Evolutionary conservation across 23 tunicate genomes (phyloP).

Genomic region (Diplosoma virens): DNA sequence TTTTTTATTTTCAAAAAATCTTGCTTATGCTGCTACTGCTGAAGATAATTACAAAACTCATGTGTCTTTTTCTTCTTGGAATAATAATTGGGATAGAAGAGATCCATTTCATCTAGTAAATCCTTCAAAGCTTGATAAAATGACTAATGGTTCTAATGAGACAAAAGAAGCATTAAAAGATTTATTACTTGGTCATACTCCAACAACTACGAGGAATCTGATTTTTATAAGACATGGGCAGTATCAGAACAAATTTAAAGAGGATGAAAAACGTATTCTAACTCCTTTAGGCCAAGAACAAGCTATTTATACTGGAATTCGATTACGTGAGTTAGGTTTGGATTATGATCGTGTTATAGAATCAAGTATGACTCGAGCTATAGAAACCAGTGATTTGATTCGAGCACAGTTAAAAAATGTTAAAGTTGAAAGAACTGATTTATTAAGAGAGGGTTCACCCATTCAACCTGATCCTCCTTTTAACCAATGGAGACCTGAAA

Average conservation of each 20-base stretch:
- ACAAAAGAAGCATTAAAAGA: constrained; percentile 2
- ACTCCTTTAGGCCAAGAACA: constrained; percentile 75
- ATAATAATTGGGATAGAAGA: constrained; percentile 79
- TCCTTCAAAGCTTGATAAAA: constrained; percentile 21
- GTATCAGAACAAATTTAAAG: constrained; percentile 49
- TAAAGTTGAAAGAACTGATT: constrained; percentile 45
- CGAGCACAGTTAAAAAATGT: constrained; percentile 21
- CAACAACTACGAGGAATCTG: constrained; percentile 63
- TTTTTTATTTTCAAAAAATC: not conserved
- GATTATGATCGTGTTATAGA: constrained; percentile 37
- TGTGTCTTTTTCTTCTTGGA: constrained; percentile 59
- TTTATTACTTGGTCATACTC: constrained; percentile 15
- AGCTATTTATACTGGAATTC: constrained; percentile 69
- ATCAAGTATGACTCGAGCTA: constrained; percentile 86
- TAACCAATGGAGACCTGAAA: constrained; percentile 45
- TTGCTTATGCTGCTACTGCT: constrained; percentile 14
- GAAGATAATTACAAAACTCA: not conserved
- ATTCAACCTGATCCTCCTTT: constrained; percentile 69
- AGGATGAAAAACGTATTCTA: constrained; percentile 50
- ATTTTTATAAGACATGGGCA: constrained; percentile 92
- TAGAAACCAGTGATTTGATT: constrained; percentile 65
- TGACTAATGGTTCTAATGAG: not conserved
- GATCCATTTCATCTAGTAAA: constrained; percentile 37
- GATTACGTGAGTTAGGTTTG: constrained; percentile 35
- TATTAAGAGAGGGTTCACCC: constrained; percentile 74